Percentiles rank a stretch among this genome's conserved stretches.
These are phyloP conservation scores for Cactoblastis cactorum DNA, from an alignment of 2,888 invertebrate species.

Conservation along the genomic window DNA sequence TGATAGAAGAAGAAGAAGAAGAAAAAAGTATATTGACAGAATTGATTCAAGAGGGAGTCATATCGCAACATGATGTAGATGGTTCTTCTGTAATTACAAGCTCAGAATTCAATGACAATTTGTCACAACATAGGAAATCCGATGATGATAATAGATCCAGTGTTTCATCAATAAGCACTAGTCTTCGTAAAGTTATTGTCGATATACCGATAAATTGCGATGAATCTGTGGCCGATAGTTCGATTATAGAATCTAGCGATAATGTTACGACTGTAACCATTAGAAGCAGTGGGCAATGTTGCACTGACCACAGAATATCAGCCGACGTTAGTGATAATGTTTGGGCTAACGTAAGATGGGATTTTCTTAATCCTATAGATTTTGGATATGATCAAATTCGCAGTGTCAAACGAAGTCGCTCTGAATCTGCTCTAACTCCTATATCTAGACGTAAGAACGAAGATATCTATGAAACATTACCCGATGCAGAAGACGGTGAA, in stretches of 20 bases:
- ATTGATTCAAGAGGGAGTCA: constrained; percentile 67
- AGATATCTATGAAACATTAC: constrained; percentile 66
- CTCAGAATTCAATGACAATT: constrained; percentile 53
- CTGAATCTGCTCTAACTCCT: constrained; percentile 70
- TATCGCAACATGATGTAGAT: constrained; percentile 67
- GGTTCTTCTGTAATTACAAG: constrained; percentile 57
- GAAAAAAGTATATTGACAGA: constrained; percentile 65
- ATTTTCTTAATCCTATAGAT: constrained; percentile 68
- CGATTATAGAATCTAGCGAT: constrained; percentile 55
- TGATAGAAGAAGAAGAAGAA: constrained; percentile 48
- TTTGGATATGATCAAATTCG: constrained; percentile 69
- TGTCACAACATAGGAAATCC: constrained; percentile 44
- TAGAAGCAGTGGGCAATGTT: constrained; percentile 63
- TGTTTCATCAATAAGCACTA: constrained; percentile 47
- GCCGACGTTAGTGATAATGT: constrained; percentile 68
- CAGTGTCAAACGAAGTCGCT: constrained; percentile 66
- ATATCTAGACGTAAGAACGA: constrained; percentile 56
- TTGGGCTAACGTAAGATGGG: constrained; percentile 72
- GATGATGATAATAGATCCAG: constrained; percentile 59
- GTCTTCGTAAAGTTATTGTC: constrained; percentile 60
- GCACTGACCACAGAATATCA: constrained; percentile 69
- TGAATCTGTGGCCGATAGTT: constrained; percentile 55
- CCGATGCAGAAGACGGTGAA: constrained; percentile 55
- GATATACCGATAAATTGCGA: constrained; percentile 64
- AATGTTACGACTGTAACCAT: constrained; percentile 65